Conservation (phyloP, 2,888 invertebrate genomes). For the Brachycybe producta region DNA sequence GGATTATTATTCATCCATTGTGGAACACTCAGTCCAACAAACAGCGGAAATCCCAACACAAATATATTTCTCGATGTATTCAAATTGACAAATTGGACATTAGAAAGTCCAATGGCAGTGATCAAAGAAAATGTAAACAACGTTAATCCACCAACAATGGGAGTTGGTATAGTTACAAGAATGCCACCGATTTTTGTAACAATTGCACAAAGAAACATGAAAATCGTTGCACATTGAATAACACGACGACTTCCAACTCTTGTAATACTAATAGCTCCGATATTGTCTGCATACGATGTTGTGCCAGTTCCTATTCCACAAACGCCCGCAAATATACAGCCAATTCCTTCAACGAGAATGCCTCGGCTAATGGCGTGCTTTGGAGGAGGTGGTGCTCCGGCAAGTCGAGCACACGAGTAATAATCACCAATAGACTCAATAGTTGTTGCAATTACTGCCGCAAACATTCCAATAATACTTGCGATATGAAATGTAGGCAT, state of each 20-base stretch:
- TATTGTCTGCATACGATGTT: constrained; percentile 79
- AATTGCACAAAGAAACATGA: constrained; percentile 61
- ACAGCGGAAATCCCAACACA: constrained; percentile 64
- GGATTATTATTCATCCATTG: constrained; percentile 57
- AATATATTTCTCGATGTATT: constrained; percentile 34
- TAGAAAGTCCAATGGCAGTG: constrained; percentile 61
- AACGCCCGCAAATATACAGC: constrained; percentile 68
- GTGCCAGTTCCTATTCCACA: constrained; percentile 80
- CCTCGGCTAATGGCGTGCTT: constrained; percentile 77
- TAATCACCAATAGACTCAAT: constrained; percentile 34
- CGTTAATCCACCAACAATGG: constrained; percentile 64
- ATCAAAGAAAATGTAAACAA: constrained; percentile 74
- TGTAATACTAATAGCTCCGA: constrained; percentile 76
- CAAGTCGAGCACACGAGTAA: constrained; percentile 37
- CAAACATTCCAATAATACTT: constrained; percentile 17
- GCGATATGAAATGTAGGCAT: constrained; percentile 14
- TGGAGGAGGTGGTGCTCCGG: constrained; percentile 65
- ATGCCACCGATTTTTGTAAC: constrained; percentile 64
- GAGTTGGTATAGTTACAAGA: constrained; percentile 68
- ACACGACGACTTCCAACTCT: constrained; percentile 58
- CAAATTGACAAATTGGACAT: constrained; percentile 65
- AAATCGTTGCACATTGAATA: constrained; percentile 57
- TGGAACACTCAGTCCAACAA: constrained; percentile 66
- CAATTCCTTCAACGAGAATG: constrained; percentile 67
- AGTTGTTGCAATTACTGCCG: constrained; percentile 17